A percentile compares a stretch with the other conserved stretches of the same genome.
These are phyloP conservation scores for Diaprepes abbreviatus DNA, from an alignment of 2,888 invertebrate species.

Conservation along the genomic window DNA sequence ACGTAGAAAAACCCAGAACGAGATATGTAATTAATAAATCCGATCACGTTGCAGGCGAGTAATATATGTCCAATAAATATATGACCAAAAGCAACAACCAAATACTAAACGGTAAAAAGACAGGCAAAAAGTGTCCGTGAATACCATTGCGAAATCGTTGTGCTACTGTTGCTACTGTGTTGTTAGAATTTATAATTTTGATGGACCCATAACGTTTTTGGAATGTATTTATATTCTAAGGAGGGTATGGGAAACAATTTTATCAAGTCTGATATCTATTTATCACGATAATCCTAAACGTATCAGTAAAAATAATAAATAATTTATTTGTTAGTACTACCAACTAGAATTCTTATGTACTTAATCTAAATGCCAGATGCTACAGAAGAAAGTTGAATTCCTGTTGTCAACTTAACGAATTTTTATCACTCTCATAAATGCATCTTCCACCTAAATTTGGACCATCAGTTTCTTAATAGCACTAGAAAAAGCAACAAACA, in stretches of 20 bases:
- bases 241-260: conserved; percentile 26
- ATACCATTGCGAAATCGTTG: conserved; percentile 42
- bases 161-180: conserved; percentile 24
- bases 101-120: conserved; percentile 48
- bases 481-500: too few species aligned
- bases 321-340: too few species aligned
- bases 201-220: conserved; percentile 10
- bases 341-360: too few species aligned
- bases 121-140: conserved; percentile 32
- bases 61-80: conserved; percentile 51
- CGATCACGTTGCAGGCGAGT: conserved; percentile 39
- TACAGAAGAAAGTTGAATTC: too few species aligned
- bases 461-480: too few species aligned
- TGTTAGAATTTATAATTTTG: conserved; percentile 35
- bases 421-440: too few species aligned
- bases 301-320: too few species aligned
- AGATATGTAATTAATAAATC: conserved; percentile 44
- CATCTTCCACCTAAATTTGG: too few species aligned
- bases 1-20: conserved; percentile 45
- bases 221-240: conserved; percentile 19
- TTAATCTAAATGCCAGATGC: too few species aligned
- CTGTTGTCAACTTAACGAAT: too few species aligned
- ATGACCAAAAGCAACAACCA: conserved; percentile 48
- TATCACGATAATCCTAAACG: neutral
- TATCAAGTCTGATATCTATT: neutral